Percentiles rank a stretch among this genome's conserved stretches.
Evolutionary conservation across 2,797 vertebrate species (phyloP).

Genomic region (Alauda arvensis): DNA sequence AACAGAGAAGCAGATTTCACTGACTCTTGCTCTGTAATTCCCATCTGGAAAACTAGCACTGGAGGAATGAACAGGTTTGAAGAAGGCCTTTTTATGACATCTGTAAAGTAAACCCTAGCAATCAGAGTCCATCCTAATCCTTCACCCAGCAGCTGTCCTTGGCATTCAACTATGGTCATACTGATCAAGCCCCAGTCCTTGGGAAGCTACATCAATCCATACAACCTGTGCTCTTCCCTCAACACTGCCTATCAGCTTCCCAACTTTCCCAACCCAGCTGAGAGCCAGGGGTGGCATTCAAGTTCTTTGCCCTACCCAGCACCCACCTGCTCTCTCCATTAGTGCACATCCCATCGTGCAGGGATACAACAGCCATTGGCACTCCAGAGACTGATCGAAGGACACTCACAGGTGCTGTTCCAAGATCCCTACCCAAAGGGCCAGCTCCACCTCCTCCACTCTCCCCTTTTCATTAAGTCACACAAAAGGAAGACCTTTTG

Average conservation of each 20-base stretch:
- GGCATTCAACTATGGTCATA: neutral
- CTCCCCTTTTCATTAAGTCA: neutral
- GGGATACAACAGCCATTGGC: rapidly evolving
- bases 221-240: neutral
- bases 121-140: conserved; percentile 57
- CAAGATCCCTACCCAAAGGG: rapidly evolving
- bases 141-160: conserved; percentile 53
- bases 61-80: conserved; percentile 62
- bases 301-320: neutral
- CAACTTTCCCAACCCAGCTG: neutral
- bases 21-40: conserved; percentile 74
- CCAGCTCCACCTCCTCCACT: neutral
- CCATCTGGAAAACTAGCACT: conserved; percentile 73
- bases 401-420: neutral
- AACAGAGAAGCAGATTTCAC: conserved; percentile 92
- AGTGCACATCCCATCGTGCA: rapidly evolving
- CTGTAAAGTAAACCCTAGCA: conserved; percentile 63
- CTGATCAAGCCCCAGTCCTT: conserved; percentile 5
- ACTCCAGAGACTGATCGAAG: rapidly evolving
- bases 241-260: neutral
- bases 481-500: neutral
- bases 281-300: neutral
- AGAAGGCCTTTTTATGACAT: conserved; percentile 65
- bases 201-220: neutral
- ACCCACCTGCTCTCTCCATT: neutral